Conservation (phyloP, 2,797 vertebrate species). For the Coendou prehensilis region DNA sequence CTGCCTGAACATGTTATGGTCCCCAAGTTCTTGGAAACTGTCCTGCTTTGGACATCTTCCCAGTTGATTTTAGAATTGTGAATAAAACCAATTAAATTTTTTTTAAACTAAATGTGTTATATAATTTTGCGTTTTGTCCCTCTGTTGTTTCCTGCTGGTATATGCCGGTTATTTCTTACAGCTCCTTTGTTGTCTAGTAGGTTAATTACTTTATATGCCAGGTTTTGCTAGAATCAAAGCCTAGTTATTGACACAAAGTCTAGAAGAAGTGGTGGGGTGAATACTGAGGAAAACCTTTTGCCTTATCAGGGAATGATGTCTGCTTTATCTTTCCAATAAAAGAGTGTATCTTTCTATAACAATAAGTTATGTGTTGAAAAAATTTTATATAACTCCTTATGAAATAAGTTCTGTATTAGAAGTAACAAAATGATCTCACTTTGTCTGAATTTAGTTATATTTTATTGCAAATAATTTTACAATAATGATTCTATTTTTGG, state of each 20-base stretch:
- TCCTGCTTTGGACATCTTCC: background rate
- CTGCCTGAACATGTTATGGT: background rate
- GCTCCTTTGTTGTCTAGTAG: background rate
- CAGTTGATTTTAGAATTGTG: too few relatives aligned
- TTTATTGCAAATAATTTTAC: constrained; percentile 18
- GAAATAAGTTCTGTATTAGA: background rate
- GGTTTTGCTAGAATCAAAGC: background rate
- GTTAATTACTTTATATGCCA: background rate
- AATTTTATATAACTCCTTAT: background rate
- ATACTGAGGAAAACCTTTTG: background rate
- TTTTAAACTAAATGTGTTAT: background rate
- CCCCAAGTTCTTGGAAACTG: background rate
- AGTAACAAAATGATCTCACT: background rate
- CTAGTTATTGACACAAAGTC: background rate
- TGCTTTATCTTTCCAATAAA: background rate
- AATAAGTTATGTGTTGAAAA: background rate
- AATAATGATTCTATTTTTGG: background rate
- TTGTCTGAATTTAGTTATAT: background rate
- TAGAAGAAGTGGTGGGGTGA: background rate
- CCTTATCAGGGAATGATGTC: background rate
- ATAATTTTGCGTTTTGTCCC: background rate
- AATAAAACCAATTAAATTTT: too few relatives aligned
- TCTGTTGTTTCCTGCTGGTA: background rate
- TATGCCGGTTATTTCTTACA: background rate
- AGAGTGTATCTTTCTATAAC: background rate